phyloP scores from a whole-genome alignment of 1,140 invertebrate species.

The Penaeus japonicus region DNA sequence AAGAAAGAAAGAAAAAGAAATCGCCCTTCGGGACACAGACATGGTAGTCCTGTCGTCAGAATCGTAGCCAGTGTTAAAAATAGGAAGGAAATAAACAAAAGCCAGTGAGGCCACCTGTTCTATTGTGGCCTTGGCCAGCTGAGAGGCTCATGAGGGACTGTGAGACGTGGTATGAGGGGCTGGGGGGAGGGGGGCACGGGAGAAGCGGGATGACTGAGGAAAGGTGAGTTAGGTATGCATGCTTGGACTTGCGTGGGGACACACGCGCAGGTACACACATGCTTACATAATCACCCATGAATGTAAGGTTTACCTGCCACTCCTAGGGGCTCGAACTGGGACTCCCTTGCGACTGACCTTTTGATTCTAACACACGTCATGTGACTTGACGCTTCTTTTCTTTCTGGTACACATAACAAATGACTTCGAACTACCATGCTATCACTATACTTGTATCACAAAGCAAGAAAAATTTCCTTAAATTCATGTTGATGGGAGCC shows the following conservation, averaged over 20 bases:
- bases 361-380: neutral
- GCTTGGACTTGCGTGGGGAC: neutral
- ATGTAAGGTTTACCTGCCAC: neutral
- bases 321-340: neutral
- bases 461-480: too few relatives aligned
- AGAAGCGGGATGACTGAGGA: neutral
- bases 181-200: neutral
- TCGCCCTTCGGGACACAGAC: too few relatives aligned
- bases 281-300: neutral
- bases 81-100: neutral
- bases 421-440: too few relatives aligned
- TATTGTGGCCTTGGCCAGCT: neutral
- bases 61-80: too few relatives aligned
- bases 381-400: too few relatives aligned
- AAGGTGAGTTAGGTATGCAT: neutral
- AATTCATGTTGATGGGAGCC: too few relatives aligned
- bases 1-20: too few relatives aligned
- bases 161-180: neutral
- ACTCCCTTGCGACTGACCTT: neutral
- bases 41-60: too few relatives aligned
- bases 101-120: neutral
- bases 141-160: neutral
- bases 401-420: too few relatives aligned
- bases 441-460: too few relatives aligned
- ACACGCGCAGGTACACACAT: conserved; percentile 10